A percentile compares a stretch with the other conserved stretches of the same genome.
Evolutionary conservation across 2,888 invertebrate species (phyloP).

Genomic region (Clanis bilineata): DNA sequence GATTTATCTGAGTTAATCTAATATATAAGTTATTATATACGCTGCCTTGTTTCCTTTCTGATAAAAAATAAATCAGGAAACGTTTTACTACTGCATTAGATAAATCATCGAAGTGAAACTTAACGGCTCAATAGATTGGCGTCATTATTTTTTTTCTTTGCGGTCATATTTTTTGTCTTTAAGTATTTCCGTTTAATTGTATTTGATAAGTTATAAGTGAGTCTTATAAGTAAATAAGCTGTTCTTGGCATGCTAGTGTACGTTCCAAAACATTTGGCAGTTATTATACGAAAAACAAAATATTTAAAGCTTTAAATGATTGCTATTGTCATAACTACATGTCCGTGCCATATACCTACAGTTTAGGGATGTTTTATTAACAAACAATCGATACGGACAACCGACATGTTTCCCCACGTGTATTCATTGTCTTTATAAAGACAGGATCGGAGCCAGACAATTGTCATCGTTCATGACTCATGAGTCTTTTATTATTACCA

Average conservation of each 20-base stretch:
- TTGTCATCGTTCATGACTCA: neutral
- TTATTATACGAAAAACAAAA: neutral
- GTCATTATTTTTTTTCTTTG: neutral
- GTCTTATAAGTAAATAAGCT: no score
- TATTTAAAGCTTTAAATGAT: neutral
- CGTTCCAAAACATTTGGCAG: no score
- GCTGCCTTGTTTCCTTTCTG: no score
- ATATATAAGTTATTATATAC: no score
- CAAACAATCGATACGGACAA: constrained; percentile 21
- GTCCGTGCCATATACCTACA: neutral
- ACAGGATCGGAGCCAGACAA: neutral
- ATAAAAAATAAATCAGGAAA: no score
- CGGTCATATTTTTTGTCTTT: neutral
- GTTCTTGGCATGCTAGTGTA: no score
- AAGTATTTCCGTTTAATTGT: neutral
- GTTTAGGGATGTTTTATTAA: constrained; percentile 21
- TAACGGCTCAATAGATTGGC: neutral
- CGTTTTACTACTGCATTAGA: no score
- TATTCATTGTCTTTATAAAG: constrained; percentile 20
- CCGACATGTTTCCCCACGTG: constrained; percentile 27
- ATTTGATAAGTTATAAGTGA: no score
- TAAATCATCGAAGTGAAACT: neutral
- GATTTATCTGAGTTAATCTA: no score
- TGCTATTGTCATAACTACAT: neutral
- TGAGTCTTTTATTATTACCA: no score